phyloP scores from a whole-genome alignment of 2,888 invertebrate genomes.

The Myathropa florea region DNA sequence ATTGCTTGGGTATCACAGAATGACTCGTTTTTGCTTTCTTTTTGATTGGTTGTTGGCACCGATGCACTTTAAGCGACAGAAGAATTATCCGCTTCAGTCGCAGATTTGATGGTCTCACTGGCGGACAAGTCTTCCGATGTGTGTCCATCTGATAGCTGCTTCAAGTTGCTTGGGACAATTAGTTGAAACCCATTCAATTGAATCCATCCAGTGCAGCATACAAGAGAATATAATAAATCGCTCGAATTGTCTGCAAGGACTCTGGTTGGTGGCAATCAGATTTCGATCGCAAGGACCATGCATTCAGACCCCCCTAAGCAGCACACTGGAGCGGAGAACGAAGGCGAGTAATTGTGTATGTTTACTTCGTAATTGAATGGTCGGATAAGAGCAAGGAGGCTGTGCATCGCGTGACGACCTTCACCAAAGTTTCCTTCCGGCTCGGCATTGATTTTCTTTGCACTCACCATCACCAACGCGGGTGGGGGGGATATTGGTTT shows the following conservation, averaged over 20 bases:
- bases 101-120: no score
- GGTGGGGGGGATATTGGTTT: neutral
- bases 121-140: no score
- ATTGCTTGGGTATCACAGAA: no score
- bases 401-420: constrained; percentile 46
- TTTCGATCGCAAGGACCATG: constrained; percentile 55
- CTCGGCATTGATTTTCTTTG: constrained; percentile 63
- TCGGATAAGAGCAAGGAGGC: neutral
- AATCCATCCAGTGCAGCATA: no score
- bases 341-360: neutral
- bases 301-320: constrained; percentile 26
- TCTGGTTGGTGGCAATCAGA: constrained; percentile 36
- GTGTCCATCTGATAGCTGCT: no score
- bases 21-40: no score
- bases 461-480: neutral
- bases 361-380: constrained; percentile 39
- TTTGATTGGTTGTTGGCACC: no score
- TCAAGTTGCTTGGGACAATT: neutral
- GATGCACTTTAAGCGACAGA: no score
- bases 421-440: constrained; percentile 61
- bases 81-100: no score
- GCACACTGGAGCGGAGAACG: no score
- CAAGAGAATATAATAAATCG: neutral
- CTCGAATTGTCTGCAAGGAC: neutral
- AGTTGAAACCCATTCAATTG: neutral